phyloP scores from a whole-genome alignment of 1,140 invertebrate species.

The Heliconius eleuchia region DNA sequence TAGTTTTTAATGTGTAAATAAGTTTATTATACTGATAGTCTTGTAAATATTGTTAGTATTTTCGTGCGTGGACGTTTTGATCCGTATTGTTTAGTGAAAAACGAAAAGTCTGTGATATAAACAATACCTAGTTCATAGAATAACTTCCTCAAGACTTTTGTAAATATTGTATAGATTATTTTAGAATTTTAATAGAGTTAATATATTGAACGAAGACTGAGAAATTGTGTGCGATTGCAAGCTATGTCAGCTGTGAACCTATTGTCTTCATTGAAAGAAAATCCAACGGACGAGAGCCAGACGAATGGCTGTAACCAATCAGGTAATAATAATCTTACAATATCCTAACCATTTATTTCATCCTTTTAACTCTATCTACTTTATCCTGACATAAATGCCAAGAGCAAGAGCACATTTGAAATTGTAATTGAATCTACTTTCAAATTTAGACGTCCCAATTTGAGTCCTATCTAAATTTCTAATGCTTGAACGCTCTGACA shows the following conservation, averaged over 20 bases:
- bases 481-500: constrained; percentile 14
- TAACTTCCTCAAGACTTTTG: constrained; percentile 78
- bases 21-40: constrained; percentile 77
- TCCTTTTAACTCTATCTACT: constrained; percentile 28
- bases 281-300: constrained; percentile 65
- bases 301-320: constrained; percentile 53
- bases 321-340: constrained; percentile 42
- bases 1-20: constrained; percentile 81
- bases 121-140: constrained; percentile 79
- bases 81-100: constrained; percentile 80
- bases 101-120: constrained; percentile 83
- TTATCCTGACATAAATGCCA: constrained; percentile 20
- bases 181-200: constrained; percentile 75
- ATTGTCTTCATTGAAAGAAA: constrained; percentile 77
- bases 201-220: constrained; percentile 81
- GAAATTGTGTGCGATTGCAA: constrained; percentile 69
- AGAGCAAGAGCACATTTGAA: constrained; percentile 21
- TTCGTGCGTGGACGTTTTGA: constrained; percentile 81
- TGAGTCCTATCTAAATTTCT: constrained; percentile 14
- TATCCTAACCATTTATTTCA: neutral
- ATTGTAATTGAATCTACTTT: constrained; percentile 32
- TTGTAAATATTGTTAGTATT: constrained; percentile 80
- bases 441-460: constrained; percentile 33
- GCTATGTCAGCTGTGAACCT: constrained; percentile 80
- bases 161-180: constrained; percentile 80